Conservation (phyloP, 1,140 invertebrate species). For the Drosophila pallidifrons region DNA sequence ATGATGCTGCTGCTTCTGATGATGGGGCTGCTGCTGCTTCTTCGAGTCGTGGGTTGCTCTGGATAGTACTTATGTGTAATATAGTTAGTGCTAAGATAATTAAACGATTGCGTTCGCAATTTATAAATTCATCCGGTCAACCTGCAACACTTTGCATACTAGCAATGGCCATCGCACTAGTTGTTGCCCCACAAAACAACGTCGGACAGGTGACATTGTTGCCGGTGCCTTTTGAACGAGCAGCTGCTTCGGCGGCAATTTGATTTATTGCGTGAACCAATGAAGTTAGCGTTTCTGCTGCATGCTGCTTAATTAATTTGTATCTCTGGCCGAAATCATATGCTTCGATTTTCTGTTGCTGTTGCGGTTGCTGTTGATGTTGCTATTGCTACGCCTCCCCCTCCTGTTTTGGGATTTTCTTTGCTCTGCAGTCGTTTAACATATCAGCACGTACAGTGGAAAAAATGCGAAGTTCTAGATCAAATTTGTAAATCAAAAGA, state of each 20-base stretch:
- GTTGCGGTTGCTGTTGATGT: neutral
- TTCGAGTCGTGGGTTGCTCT: constrained; percentile 17
- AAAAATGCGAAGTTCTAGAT: too few relatives aligned
- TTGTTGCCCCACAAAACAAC: constrained; percentile 12
- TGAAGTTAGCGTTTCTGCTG: constrained; percentile 78
- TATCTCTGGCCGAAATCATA: constrained; percentile 76
- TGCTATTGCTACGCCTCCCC: neutral
- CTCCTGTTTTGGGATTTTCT: constrained; percentile 25
- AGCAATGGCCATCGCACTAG: constrained; percentile 8
- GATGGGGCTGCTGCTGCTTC: constrained; percentile 15
- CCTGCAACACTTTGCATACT: constrained; percentile 4
- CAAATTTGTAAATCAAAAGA: too few relatives aligned
- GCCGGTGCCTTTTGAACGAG: constrained; percentile 65
- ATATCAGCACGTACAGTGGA: constrained; percentile 49
- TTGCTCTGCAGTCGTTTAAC: constrained; percentile 75
- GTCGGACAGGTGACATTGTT: constrained; percentile 69
- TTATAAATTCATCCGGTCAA: constrained; percentile 11
- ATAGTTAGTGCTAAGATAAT: constrained; percentile 26
- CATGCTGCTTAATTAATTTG: constrained; percentile 83
- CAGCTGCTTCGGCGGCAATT: constrained; percentile 57
- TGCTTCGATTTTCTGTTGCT: constrained; percentile 49
- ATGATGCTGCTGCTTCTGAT: constrained; percentile 31
- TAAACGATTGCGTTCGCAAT: constrained; percentile 40
- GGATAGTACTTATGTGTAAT: constrained; percentile 28
- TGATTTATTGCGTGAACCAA: constrained; percentile 79